Percentiles rank a stretch among this genome's conserved stretches.
phyloP scores from a whole-genome alignment of 2,113 vertebrate species.

The Tautogolabrus adspersus region DNA sequence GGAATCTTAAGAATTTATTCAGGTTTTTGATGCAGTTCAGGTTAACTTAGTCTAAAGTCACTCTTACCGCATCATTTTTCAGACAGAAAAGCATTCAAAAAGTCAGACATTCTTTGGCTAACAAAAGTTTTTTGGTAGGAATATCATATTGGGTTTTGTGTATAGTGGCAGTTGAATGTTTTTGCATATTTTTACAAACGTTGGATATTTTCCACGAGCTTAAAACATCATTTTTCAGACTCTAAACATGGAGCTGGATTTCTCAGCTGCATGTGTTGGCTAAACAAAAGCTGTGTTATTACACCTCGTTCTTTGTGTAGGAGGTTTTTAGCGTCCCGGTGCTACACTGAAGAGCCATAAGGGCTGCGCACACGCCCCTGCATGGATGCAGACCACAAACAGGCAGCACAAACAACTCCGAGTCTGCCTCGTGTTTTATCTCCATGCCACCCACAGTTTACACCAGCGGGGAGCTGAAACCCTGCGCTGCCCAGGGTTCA shows the following conservation, averaged over 20 bases:
- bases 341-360: constrained; percentile 60
- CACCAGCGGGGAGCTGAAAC: constrained; percentile 71
- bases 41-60: too few species aligned
- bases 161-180: too few species aligned
- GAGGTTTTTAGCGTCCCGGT: constrained; percentile 45
- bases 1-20: not conserved
- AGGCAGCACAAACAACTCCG: constrained; percentile 77
- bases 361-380: constrained; percentile 50
- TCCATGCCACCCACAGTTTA: constrained; percentile 81
- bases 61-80: too few species aligned
- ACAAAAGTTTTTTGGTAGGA: not conserved
- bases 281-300: constrained; percentile 46
- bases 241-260: constrained; percentile 12
- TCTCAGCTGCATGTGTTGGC: constrained; percentile 4
- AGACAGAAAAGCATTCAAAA: not conserved
- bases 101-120: not conserved
- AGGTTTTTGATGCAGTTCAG: not conserved
- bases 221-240: not conserved
- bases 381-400: constrained; percentile 74
- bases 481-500: constrained; percentile 70
- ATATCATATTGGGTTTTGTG: not conserved
- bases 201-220: not conserved
- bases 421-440: constrained; percentile 75
- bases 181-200: not conserved
- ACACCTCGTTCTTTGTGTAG: constrained; percentile 37